phyloP scores from a whole-genome alignment of 2,797 vertebrate genomes.

The Amblyraja radiata region DNA sequence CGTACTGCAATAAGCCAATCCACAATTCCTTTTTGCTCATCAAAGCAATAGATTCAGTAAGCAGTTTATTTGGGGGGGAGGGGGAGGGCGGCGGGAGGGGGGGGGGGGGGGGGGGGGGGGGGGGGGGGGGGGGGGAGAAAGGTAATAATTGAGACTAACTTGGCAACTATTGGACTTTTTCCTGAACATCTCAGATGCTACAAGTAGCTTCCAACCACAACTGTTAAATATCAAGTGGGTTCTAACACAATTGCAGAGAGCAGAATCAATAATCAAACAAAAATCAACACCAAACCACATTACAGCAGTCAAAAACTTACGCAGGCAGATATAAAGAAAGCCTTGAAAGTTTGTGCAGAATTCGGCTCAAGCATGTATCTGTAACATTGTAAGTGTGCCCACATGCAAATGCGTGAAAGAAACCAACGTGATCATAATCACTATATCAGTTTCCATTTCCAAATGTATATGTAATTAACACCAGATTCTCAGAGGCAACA shows the following conservation, averaged over 20 bases:
- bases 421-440: not conserved
- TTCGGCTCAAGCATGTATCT: not conserved
- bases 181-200: too few relatives aligned
- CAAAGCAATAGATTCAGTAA: not conserved
- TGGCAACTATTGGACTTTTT: not conserved
- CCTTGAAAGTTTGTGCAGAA: too few relatives aligned
- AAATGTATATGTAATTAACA: not conserved
- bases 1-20: not conserved
- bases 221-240: not conserved
- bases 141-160: not conserved
- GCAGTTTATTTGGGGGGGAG: not conserved
- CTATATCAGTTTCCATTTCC: not conserved
- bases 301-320: too few relatives aligned
- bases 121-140: not conserved
- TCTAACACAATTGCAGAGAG: not conserved
- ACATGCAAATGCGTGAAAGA: not conserved
- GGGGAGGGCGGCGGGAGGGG: not conserved
- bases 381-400: not conserved
- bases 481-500: not conserved
- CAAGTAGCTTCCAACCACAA: too few relatives aligned
- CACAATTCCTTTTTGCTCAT: not conserved
- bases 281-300: too few relatives aligned
- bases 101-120: too few relatives aligned
- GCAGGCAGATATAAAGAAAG: too few relatives aligned
- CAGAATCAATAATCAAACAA: too few relatives aligned